These are phyloP conservation scores for Apodemia hepburni DNA, from an alignment of 2,888 invertebrate genomes.

Conservation along the genomic window DNA sequence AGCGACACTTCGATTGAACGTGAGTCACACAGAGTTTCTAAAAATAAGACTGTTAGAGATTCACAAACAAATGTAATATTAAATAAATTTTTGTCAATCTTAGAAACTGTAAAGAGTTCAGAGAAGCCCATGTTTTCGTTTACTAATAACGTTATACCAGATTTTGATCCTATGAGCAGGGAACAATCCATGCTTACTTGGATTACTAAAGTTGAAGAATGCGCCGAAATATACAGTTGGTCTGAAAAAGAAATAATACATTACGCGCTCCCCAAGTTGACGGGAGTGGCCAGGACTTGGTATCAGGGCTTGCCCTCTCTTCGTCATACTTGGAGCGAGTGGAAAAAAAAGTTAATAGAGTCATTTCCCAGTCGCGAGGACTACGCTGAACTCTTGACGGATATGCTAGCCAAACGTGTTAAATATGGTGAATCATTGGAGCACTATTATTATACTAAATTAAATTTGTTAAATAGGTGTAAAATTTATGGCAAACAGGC, in stretches of 20 bases:
- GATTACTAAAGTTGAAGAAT: slow-evolving; percentile 27
- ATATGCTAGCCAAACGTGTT: slow-evolving; percentile 27
- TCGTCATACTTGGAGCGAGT: slow-evolving; percentile 26
- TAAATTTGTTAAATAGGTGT: slow-evolving; percentile 27
- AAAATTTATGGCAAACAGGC: slow-evolving; percentile 26
- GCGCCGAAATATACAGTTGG: slow-evolving; percentile 21
- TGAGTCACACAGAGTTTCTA: neutral
- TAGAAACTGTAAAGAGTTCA: neutral
- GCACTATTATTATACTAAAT: slow-evolving; percentile 27
- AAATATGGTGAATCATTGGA: slow-evolving; percentile 30
- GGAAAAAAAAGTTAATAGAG: slow-evolving; percentile 27
- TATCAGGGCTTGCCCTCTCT: slow-evolving; percentile 30
- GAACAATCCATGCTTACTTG: slow-evolving; percentile 24
- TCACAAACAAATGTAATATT: neutral
- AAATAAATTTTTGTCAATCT: neutral
- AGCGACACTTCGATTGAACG: neutral
- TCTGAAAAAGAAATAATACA: slow-evolving; percentile 26
- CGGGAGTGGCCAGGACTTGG: slow-evolving; percentile 29
- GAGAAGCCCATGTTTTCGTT: slow-evolving; percentile 4
- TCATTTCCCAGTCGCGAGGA: slow-evolving; percentile 25
- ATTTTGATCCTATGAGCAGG: slow-evolving; percentile 28
- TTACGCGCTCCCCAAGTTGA: slow-evolving; percentile 28
- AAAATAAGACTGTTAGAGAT: neutral
- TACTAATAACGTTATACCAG: slow-evolving; percentile 26
- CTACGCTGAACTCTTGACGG: slow-evolving; percentile 22